Evolutionary conservation across 1,140 invertebrate species (phyloP).

Genomic region (Scaptodrosophila lebanonensis): DNA sequence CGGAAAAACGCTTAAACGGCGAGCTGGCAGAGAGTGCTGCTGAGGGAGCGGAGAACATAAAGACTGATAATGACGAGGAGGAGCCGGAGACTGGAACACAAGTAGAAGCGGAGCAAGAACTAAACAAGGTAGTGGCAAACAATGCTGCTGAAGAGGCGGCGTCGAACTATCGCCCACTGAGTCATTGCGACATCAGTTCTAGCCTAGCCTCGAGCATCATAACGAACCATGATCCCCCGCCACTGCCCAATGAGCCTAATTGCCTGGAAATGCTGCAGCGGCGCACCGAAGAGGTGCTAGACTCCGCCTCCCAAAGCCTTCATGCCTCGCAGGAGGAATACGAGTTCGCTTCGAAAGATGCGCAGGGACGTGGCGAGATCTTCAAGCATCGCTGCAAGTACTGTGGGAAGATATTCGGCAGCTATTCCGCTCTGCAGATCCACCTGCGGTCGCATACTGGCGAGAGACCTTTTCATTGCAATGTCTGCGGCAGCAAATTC

Average conservation of each 20-base stretch:
- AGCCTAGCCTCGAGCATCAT: conserved; percentile 92
- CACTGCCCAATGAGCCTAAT: conserved; percentile 84
- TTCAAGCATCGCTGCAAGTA: conserved; percentile 98
- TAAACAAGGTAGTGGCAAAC: too few species aligned
- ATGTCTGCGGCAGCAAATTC: conserved; percentile 97
- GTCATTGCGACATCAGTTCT: conserved; percentile 78
- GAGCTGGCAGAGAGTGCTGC: conserved; percentile 10
- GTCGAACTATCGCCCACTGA: conserved; percentile 40
- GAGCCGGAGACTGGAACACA: conserved; percentile 1
- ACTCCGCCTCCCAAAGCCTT: conserved; percentile 92
- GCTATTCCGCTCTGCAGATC: conserved; percentile 96
- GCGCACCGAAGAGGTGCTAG: conserved; percentile 92
- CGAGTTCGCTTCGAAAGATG: conserved; percentile 80
- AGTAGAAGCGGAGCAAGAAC: conserved; percentile 12
- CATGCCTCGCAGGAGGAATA: conserved; percentile 89
- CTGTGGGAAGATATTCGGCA: conserved; percentile 98
- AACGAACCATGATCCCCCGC: conserved; percentile 88
- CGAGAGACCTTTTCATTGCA: conserved; percentile 98
- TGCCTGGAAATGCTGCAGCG: conserved; percentile 94
- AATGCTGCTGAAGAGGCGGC: conserved; percentile 2
- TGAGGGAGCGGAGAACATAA: conserved; percentile 46
- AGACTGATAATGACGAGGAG: conserved; percentile 46
- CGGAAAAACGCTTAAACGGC: background rate
- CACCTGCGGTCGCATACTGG: conserved; percentile 97
- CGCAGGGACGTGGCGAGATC: conserved; percentile 85